Percentiles rank a stretch among this genome's conserved stretches.
These are phyloP conservation scores for Physocephala rufipes DNA, from an alignment of 2,888 invertebrate genomes.

Conservation along the genomic window DNA sequence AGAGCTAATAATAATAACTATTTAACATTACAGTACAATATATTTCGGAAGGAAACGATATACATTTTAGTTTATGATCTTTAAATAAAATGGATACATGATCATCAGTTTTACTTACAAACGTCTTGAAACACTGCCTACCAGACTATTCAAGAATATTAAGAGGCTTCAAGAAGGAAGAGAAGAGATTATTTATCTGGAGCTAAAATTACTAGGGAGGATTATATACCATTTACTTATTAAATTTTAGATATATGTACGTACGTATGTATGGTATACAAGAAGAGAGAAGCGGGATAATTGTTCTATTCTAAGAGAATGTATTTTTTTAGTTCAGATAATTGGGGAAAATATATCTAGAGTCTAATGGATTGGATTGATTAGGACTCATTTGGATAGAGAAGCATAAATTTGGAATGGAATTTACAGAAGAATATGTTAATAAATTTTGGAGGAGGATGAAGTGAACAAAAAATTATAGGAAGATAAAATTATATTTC, in stretches of 20 bases:
- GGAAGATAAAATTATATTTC: no score
- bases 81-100: neutral
- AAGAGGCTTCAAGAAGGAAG: neutral
- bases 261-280: constrained; percentile 19
- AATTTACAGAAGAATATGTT: neutral
- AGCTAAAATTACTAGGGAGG: constrained; percentile 12
- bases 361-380: constrained; percentile 18
- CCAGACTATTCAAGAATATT: constrained; percentile 4
- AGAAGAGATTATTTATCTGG: constrained; percentile 3
- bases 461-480: no score
- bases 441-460: no score
- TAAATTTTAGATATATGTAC: constrained; percentile 5
- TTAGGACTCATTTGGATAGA: neutral
- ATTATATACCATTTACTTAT: constrained; percentile 1
- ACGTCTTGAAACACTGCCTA: neutral
- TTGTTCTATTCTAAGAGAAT: constrained; percentile 19
- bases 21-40: no score
- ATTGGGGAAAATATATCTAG: constrained; percentile 2
- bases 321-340: neutral
- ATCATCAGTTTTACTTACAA: neutral
- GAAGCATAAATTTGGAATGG: neutral
- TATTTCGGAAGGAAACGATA: no score
- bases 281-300: neutral
- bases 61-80: no score
- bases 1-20: no score